These are phyloP conservation scores for Bugula neritina DNA, from an alignment of 2,888 invertebrate species.

Conservation along the genomic window DNA sequence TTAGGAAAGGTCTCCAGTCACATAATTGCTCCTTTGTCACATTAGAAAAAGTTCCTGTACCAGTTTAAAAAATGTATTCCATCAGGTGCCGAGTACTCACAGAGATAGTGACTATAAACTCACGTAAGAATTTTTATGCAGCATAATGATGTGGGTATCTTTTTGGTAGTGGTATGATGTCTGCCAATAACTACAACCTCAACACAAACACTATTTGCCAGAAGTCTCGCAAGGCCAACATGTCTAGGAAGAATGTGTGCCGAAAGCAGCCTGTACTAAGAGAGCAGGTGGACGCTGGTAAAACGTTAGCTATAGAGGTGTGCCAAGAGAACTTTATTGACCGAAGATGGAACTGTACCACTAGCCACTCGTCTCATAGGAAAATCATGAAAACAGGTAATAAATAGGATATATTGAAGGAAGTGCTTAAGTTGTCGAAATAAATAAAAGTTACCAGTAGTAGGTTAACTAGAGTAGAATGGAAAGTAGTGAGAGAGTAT, in stretches of 20 bases:
- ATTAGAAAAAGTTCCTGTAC: too few relatives aligned
- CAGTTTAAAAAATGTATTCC: too few relatives aligned
- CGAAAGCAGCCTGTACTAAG: slow-evolving; percentile 8
- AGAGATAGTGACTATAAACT: too few relatives aligned
- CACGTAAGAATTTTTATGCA: too few relatives aligned
- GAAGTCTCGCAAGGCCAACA: slow-evolving; percentile 23
- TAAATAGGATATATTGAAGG: slow-evolving; percentile 37
- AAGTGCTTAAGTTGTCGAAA: too few relatives aligned
- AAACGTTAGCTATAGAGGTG: slow-evolving; percentile 62
- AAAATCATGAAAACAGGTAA: slow-evolving; percentile 80
- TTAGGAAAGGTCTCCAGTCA: too few relatives aligned
- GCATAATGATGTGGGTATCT: too few relatives aligned
- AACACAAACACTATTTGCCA: slow-evolving; percentile 6
- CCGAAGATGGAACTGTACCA: slow-evolving; percentile 81
- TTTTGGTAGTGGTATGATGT: slow-evolving; percentile 9
- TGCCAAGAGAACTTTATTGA: slow-evolving; percentile 78
- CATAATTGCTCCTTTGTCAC: too few relatives aligned
- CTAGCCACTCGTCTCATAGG: slow-evolving; percentile 70
- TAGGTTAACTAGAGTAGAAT: too few relatives aligned
- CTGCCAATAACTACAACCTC: slow-evolving; percentile 2
- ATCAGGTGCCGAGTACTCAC: too few relatives aligned
- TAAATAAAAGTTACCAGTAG: too few relatives aligned
- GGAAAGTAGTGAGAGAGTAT: too few relatives aligned
- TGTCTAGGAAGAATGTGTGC: slow-evolving; percentile 17
- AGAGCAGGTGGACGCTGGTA: slow-evolving; percentile 1